Evolutionary conservation across 2,113 vertebrate species (phyloP).

Genomic region (Serinus canaria): DNA sequence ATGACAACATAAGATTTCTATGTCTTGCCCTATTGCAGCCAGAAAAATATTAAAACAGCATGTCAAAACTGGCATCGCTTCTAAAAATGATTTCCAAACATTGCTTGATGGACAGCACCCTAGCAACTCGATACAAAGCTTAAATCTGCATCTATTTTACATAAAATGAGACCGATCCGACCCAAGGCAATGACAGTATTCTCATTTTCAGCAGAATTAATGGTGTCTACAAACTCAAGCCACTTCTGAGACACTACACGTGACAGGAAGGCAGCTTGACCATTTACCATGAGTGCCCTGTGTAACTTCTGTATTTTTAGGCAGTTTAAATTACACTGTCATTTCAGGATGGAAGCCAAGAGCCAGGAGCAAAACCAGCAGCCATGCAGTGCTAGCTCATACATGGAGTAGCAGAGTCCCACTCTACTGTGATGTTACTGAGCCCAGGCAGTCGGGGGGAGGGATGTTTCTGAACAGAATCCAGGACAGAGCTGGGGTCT

Average conservation of each 20-base stretch:
- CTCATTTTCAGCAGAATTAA: not conserved
- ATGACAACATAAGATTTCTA: conserved; percentile 49
- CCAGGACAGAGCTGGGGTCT: not conserved
- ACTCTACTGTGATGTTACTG: not conserved
- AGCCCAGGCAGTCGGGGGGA: not conserved
- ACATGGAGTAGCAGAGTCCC: rapidly evolving
- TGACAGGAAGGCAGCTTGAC: not conserved
- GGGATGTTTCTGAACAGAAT: not conserved
- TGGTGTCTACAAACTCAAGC: not conserved
- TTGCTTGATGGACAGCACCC: conserved; percentile 21
- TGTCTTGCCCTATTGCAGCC: conserved; percentile 56
- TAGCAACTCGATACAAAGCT: not conserved
- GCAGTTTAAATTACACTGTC: not conserved
- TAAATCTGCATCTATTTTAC: conserved; percentile 3
- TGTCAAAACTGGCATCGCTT: conserved; percentile 48
- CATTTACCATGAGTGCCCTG: not conserved
- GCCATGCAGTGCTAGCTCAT: not conserved
- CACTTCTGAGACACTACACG: not conserved
- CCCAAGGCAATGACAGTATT: not conserved
- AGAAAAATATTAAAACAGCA: conserved; percentile 56
- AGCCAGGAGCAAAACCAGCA: not conserved
- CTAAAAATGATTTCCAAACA: conserved; percentile 17
- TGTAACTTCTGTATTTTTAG: not conserved
- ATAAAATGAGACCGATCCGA: not conserved
- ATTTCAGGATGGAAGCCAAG: not conserved